Evolutionary conservation across 2,888 invertebrate genomes (phyloP), one percentile per base, ranked within the genome.

Genomic region (Dioctria linearis): DNA sequence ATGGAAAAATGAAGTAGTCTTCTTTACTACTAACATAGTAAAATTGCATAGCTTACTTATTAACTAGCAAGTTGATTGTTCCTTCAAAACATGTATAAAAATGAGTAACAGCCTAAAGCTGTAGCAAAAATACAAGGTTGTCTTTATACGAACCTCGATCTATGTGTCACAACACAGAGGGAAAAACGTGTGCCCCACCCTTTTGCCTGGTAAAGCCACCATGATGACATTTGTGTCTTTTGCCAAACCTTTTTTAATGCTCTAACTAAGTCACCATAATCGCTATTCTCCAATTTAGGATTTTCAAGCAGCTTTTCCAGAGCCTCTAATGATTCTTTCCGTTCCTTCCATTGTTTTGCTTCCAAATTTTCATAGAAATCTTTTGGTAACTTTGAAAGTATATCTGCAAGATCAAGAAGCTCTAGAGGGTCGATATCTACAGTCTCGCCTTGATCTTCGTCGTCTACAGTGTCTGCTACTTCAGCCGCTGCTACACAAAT

Each of bases 181-280:
- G 94, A 92, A 89, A 98, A 99, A 82, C 95, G 93, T 87, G 94
- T 95, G 79, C 97, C 94, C 49, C 99, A 90, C 0, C 98, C 98
- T 79, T 88, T 91, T 0, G 98, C 98, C 59, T n/a, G n/a, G n/a
- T n/a, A n/a, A 99, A 0, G 96, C 94, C 0, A 98, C 97, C 8
- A 98, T 92, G 87, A 98, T 93, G 6, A 99, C 97, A 88, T 99
- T 99, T 0, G 95, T 92, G 89, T 99, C 99, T 90, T 99, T 99
- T 61, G 94, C 91, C 85, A 99, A 51, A 98, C 92, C 92, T 95
- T 98, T 87, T 96, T 96, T 80, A 99, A 90, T 9, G 94, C 94
- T 85, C 95, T 91, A 39, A 98, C 94, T 75, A 98, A 86, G 85
- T 97, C 96, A 2, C 95, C 96, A 88, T 97, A 99, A 86, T 99